Evolutionary conservation across 2,797 vertebrate genomes (phyloP), one percentile per base, ranked within the genome.

Genomic region (Lepus oiostolus): DNA sequence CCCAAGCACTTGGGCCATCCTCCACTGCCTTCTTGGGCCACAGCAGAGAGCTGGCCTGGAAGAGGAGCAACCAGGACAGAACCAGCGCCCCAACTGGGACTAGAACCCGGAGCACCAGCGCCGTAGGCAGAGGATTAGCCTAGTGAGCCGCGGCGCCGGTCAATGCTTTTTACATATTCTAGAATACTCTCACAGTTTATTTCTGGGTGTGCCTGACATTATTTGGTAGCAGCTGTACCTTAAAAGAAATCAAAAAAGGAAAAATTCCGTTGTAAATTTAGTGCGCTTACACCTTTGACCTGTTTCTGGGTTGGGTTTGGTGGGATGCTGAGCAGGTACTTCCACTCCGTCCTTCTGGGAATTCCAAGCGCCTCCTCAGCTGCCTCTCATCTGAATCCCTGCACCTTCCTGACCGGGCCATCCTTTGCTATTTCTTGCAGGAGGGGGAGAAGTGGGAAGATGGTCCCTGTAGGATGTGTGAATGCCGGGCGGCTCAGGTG

Each of bases 381-480:
- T 38, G 60, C 30, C 28, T 47, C 3, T 68, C 22, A 74, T 28
- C 42, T 8, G 52, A 79, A 12, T 62, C 30, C 22, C 35, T 30
- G 35, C 2, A 7, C 12, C 5, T n/a, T 5, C 28, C 10, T 26
- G 42, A 85, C 80, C n/a, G 0, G 0, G 0, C 38, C 30, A 0
- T 26, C 72, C 0, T 1, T 5, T 14, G 14, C 96, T 88, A 5
- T 94, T 47, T 22, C 35, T 0, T 32, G 52, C 93, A 99, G 99
- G 97, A 98, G 0, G 97, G 98, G 24, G 97, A 98, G 87, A 98
- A 82, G 4, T 99, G 99, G 99, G 95, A 93, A 0, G 99, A 99
- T 0, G 98, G 98, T 7, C 96, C 70, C 0, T 99, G 99, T 86
- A 93, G 94, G 7, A 94, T 99, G 26, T 99, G 99, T 2, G 98